phyloP scores from a whole-genome alignment of 2,797 vertebrate species.

The Melanogrammus aeglefinus region DNA sequence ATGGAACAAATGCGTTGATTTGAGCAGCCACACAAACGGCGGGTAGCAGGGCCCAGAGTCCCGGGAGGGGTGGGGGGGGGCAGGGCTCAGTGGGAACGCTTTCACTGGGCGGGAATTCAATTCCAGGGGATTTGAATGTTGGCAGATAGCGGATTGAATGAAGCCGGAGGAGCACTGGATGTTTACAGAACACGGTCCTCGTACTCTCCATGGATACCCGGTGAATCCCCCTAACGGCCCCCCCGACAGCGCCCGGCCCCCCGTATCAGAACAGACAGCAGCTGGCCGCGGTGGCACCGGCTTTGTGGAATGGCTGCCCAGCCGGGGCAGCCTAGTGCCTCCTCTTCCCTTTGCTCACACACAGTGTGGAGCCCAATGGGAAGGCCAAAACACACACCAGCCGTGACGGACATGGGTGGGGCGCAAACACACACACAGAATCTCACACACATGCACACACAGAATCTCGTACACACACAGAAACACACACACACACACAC shows the following conservation, averaged over 20 bases:
- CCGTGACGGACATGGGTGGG: too few species aligned
- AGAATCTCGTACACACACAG: too few species aligned
- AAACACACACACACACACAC: too few species aligned
- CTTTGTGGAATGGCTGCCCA: neutral
- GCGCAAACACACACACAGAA: too few species aligned
- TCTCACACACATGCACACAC: too few species aligned
- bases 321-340: neutral
- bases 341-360: neutral
- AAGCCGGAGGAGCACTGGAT: neutral
- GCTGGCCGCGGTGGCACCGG: constrained; percentile 4
- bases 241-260: neutral
- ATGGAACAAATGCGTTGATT: constrained; percentile 1
- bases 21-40: neutral
- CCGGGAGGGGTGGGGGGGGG: too few species aligned
- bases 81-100: neutral
- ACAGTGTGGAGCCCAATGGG: neutral
- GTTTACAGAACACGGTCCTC: neutral
- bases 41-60: neutral
- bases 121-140: neutral
- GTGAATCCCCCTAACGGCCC: neutral
- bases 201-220: neutral
- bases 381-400: neutral
- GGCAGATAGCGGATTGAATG: neutral
- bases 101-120: neutral
- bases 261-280: neutral